Base-by-base conservation (phyloP, 2,888 invertebrate species). In the Drosophila antonietae region DNA sequence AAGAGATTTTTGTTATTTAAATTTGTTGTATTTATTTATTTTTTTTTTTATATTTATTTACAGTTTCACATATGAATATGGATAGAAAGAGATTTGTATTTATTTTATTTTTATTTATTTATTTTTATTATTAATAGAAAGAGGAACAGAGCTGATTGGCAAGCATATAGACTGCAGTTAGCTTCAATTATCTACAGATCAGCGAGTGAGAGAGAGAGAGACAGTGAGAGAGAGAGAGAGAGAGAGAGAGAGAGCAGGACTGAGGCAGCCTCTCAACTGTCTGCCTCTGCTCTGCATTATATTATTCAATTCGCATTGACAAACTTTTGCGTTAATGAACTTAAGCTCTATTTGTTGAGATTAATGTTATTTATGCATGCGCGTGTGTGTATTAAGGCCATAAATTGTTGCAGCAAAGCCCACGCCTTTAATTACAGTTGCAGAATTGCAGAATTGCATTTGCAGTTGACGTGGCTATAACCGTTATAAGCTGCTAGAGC, bases 371-470 rank as follows among this genome's bases (percentile, higher is more conserved):
- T 35, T 58, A 58, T 37, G 56, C 15, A 37, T 23, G 37, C 2
- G 8, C 15, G 8, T 12, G 8, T 58, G 35, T 33, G 23, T 33
- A 46, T 46, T 4, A 28, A 46, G 46, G 23, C 35, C 18, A 47
- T 37, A 23, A 44, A 58, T 44, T 35, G 57, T 23, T 23, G 35
- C 35, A 51, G 28, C 0, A 31, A 20, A 23, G 33, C 58, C 68
- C 37, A 51, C 49, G 43, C 31, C 20, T 14, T 62, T 53, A 70
- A 70, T 18, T 59, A 46, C 57, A 37, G 51, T n/a, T 56, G 18
- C 52, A 23, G 51, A n/a, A n/a, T n/a, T 56, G 23, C 56, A 35
- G n/a, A 4, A 28, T 56, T 57, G 44, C 61, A 46, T 44, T 23
- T 56, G 18, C 56, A 51, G n/a, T 51, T 53, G 41, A 15, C 1